Conservation (phyloP, 2,113 vertebrate genomes). For the Caranx ignobilis region DNA sequence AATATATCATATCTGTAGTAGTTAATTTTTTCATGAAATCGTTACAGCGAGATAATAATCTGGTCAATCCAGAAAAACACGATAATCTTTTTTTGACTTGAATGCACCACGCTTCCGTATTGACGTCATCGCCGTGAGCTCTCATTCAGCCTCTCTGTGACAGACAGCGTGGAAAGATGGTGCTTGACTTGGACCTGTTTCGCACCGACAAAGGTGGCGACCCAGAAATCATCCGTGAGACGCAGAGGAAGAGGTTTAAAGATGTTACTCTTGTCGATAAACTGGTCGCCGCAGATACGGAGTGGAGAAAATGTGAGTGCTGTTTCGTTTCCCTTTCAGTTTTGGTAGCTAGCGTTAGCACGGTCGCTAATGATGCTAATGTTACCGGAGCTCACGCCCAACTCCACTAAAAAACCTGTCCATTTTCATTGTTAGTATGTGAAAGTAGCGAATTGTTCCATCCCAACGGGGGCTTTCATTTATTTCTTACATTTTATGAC, state of each 20-base stretch:
- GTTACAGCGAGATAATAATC: no score
- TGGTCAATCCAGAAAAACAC: no score
- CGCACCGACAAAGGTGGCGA: constrained; percentile 95
- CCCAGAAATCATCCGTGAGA: constrained; percentile 89
- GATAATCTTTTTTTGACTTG: no score
- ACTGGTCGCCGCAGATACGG: constrained; percentile 89
- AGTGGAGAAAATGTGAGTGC: constrained; percentile 94
- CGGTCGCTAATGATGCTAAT: constrained; percentile 51
- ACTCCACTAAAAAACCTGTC: not conserved
- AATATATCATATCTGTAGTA: no score
- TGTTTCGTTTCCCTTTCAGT: not conserved
- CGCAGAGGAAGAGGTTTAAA: constrained; percentile 93
- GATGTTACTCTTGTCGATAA: constrained; percentile 93
- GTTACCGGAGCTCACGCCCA: constrained; percentile 12
- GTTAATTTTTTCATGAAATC: no score
- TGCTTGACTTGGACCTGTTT: constrained; percentile 94
- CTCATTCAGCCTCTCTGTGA: constrained; percentile 7
- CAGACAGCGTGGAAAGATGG: constrained; percentile 85
- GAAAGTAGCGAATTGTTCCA: rapidly evolving
- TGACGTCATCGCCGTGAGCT: not conserved
- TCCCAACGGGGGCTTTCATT: rapidly evolving
- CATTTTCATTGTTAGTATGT: not conserved
- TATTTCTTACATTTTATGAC: rapidly evolving
- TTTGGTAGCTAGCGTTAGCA: constrained; percentile 33
- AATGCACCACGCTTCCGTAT: no score